Conservation (phyloP, 2,888 invertebrate species). For the Trilocha varians region DNA sequence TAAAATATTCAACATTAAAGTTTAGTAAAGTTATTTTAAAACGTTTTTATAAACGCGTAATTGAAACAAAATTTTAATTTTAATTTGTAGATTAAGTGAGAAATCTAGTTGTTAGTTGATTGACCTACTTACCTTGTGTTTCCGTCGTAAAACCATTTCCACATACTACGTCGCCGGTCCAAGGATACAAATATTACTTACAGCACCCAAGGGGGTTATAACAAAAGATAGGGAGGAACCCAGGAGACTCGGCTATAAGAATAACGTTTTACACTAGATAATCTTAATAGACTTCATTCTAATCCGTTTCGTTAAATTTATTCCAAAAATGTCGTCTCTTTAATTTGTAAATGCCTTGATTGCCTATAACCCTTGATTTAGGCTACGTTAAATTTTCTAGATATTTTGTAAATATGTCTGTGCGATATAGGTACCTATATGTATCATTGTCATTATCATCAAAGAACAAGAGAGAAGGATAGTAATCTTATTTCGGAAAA, state of each 20-base stretch:
- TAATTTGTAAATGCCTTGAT: no score
- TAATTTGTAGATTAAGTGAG: not conserved
- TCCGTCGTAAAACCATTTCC: not conserved
- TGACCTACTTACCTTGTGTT: not conserved
- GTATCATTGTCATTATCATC: no score
- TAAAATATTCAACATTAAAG: no score
- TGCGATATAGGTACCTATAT: no score
- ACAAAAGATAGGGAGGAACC: not conserved
- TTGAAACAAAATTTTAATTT: not conserved
- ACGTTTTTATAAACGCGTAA: not conserved
- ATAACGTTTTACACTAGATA: not conserved
- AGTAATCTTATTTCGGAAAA: no score
- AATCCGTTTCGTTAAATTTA: not conserved
- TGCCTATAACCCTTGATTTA: no score
- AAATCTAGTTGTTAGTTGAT: not conserved
- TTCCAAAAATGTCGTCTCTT: not conserved
- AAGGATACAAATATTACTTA: not conserved
- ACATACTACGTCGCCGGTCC: not conserved
- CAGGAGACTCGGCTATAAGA: not conserved
- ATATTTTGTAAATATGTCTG: no score
- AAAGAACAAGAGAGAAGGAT: no score
- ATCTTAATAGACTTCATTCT: no score
- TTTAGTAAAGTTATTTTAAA: no score
- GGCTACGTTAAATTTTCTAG: no score
- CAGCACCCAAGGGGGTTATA: not conserved